These are phyloP conservation scores for Phyto melanocephala DNA, from an alignment of 2,888 invertebrate species.

Conservation along the genomic window DNA sequence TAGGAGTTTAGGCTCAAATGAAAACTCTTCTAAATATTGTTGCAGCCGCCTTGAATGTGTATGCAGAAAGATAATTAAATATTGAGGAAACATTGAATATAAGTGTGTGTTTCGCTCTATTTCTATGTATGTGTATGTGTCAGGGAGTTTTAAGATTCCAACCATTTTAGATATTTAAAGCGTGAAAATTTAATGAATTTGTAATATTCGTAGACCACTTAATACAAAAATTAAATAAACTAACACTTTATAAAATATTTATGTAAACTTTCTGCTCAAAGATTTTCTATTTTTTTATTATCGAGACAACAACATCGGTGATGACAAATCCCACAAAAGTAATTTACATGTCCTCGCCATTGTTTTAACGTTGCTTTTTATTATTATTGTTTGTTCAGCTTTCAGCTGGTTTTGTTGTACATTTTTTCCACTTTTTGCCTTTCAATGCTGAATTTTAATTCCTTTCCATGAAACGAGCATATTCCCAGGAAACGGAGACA, in stretches of 20 bases:
- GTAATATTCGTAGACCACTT: no score
- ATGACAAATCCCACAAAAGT: constrained; percentile 66
- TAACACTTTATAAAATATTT: no score
- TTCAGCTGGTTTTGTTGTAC: constrained; percentile 9
- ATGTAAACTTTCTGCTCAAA: no score
- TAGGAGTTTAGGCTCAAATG: constrained; percentile 24
- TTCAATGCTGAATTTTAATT: constrained; percentile 63
- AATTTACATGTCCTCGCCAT: constrained; percentile 66
- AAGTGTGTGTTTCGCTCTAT: neutral
- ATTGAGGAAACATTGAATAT: constrained; percentile 38
- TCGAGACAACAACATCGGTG: constrained; percentile 13
- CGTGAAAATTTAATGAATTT: neutral
- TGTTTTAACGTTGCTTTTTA: constrained; percentile 53
- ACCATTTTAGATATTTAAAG: neutral
- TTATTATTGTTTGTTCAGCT: constrained; percentile 12
- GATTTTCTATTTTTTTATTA: no score
- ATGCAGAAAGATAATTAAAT: constrained; percentile 52
- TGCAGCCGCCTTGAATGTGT: neutral
- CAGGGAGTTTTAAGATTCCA: neutral
- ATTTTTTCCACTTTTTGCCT: constrained; percentile 26
- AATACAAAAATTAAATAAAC: no score
- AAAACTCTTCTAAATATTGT: constrained; percentile 11
- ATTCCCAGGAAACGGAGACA: constrained; percentile 39
- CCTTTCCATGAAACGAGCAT: constrained; percentile 45
- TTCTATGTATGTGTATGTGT: neutral